Conservation (phyloP, 2,113 vertebrate genomes). For the Girardinichthys multiradiatus region DNA sequence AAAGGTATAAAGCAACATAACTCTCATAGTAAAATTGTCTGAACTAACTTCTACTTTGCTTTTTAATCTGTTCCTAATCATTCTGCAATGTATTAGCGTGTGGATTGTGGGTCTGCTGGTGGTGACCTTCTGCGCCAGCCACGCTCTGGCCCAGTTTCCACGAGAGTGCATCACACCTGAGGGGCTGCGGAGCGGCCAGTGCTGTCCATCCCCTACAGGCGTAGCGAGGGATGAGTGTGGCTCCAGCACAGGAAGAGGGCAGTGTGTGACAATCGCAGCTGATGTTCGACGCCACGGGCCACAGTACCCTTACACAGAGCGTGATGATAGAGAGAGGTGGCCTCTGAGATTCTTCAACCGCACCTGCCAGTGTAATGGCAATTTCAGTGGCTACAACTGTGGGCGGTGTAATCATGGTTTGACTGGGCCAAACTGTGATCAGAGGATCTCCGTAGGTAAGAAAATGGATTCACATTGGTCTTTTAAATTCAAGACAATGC, state of each 20-base stretch:
- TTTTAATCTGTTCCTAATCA: not conserved
- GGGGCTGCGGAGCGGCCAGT: constrained; percentile 83
- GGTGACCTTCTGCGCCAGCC: constrained; percentile 49
- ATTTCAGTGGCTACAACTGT: constrained; percentile 90
- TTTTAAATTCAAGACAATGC: constrained; percentile 11
- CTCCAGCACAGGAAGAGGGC: constrained; percentile 84
- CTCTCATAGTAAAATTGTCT: not conserved
- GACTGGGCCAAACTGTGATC: constrained; percentile 85
- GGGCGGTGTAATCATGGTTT: constrained; percentile 87
- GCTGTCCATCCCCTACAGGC: constrained; percentile 86
- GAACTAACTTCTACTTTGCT: not conserved
- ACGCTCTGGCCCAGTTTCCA: constrained; percentile 86
- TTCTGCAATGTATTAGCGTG: constrained; percentile 43
- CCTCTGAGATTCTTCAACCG: constrained; percentile 92
- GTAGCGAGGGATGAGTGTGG: constrained; percentile 86
- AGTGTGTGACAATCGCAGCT: constrained; percentile 80
- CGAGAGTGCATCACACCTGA: constrained; percentile 83
- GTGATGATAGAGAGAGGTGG: constrained; percentile 93
- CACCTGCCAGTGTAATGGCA: constrained; percentile 88
- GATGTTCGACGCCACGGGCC: constrained; percentile 88
- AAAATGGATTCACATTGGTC: constrained; percentile 65
- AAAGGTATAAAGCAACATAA: not conserved
- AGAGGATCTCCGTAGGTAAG: constrained; percentile 85
- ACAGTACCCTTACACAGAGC: constrained; percentile 89
- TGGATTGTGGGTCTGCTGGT: constrained; percentile 45